These are phyloP conservation scores for Austrolebias charrua DNA, from an alignment of 2,797 vertebrate species.

Conservation along the genomic window DNA sequence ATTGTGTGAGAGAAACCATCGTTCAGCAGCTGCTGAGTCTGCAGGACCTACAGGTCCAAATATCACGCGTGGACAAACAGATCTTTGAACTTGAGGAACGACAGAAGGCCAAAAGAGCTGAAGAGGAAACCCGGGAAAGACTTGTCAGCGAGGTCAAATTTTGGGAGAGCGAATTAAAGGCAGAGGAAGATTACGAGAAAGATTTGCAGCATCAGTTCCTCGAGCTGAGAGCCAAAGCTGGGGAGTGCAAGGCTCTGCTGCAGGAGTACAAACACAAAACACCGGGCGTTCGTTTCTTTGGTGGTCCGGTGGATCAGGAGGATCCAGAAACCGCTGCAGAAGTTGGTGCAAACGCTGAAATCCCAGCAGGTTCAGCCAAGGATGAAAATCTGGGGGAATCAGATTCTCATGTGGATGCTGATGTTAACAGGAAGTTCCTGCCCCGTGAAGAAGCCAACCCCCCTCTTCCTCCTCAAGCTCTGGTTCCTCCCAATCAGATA, in stretches of 20 bases:
- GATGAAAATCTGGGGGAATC: slow-evolving; percentile 23
- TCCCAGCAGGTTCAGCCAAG: not conserved
- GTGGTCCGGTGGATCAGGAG: slow-evolving; percentile 1
- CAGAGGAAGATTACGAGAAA: slow-evolving; percentile 73
- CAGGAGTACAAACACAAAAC: slow-evolving; percentile 70
- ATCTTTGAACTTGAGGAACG: slow-evolving; percentile 68
- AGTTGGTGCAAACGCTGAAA: not conserved
- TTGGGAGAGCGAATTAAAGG: slow-evolving; percentile 81
- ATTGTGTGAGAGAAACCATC: slow-evolving; percentile 59
- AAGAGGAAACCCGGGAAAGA: slow-evolving; percentile 42
- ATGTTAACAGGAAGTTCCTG: slow-evolving; percentile 60
- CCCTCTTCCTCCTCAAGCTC: slow-evolving; percentile 38
- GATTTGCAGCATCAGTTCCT: slow-evolving; percentile 78
- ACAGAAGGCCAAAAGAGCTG: slow-evolving; percentile 28
- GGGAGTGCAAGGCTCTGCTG: slow-evolving; percentile 72
- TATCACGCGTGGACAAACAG: slow-evolving; percentile 47
- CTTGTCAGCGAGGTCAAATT: slow-evolving; percentile 65
- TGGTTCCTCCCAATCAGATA: slow-evolving; percentile 62
- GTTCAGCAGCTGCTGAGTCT: slow-evolving; percentile 62
- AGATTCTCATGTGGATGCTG: slow-evolving; percentile 29
- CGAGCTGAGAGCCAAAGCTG: slow-evolving; percentile 69
- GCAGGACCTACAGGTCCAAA: slow-evolving; percentile 66
- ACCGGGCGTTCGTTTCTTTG: slow-evolving; percentile 45
- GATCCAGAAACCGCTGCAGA: slow-evolving; percentile 11
- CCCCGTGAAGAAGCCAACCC: slow-evolving; percentile 48